phyloP scores from a whole-genome alignment of 2,797 vertebrate genomes.

The Heterohyrax brucei region DNA sequence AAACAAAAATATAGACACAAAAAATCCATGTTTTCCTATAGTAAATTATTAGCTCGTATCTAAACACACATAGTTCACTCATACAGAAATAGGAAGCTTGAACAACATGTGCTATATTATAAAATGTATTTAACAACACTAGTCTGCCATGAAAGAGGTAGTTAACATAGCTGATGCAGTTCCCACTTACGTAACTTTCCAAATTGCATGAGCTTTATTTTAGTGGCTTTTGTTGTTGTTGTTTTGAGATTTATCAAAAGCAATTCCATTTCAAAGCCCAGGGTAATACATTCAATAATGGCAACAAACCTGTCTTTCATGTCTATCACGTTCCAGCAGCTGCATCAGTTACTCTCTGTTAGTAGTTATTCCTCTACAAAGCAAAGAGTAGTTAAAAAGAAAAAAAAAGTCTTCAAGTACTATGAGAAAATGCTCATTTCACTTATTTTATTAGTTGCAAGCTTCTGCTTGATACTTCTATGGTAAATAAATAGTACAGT shows the following conservation, averaged over 20 bases:
- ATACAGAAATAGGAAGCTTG: not conserved
- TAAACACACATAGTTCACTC: conserved; percentile 5
- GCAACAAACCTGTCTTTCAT: conserved; percentile 69
- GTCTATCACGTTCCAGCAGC: conserved; percentile 17
- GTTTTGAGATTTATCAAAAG: conserved; percentile 69
- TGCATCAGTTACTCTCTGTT: not conserved
- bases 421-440: conserved; percentile 42
- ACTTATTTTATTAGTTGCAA: conserved; percentile 37
- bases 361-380: conserved; percentile 49
- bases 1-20: conserved; percentile 84
- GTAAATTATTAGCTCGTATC: conserved; percentile 82
- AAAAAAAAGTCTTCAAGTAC: conserved; percentile 48
- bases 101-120: conserved; percentile 36
- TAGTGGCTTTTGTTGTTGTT: not conserved
- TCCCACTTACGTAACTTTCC: conserved; percentile 25
- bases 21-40: conserved; percentile 84
- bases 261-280: conserved; percentile 65
- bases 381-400: not conserved
- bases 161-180: conserved; percentile 7
- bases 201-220: conserved; percentile 72
- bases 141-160: conserved; percentile 23
- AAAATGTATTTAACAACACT: conserved; percentile 57
- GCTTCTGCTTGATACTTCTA: not conserved
- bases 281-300: conserved; percentile 44
- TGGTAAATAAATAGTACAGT: not conserved